Evolutionary conservation across 2,888 invertebrate species (phyloP), one percentile per base, ranked within the genome.

Genomic region (Agriopis marginaria): DNA sequence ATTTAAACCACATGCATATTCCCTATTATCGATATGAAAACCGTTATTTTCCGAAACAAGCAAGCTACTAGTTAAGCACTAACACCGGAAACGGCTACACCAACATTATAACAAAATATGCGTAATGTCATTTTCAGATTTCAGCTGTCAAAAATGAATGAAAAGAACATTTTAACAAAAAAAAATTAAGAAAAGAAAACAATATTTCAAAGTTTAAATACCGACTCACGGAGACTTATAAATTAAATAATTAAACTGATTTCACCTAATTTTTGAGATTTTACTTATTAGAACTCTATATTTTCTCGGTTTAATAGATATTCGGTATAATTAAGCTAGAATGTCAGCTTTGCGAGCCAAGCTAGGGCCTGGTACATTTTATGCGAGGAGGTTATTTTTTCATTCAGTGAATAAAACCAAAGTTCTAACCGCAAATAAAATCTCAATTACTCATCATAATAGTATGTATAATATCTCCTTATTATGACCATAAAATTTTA

Each of bases 261-360:
- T 7, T 3, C 10, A 42, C 42, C 40, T 1, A 32, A 42, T 58
- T 45, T 45, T 17, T 17, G 12, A 12, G 17, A 17, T 12, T 58
- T 7, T 44, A 44, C 58, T 3, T 44, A 44, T 11, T 23, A 23
- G 7, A 58, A 45, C 3, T 12, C 23, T 58, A 32, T 45, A 23
- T 58, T 23, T 44, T 23, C 0, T 32, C 14, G 1, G 14, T 12
- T 40, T 6, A n/a, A n/a, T 55, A n/a, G 40, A n/a, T n/a, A n/a
- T n/a, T n/a, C n/a, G n/a, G n/a, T n/a, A n/a, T 55, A 42, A 40
- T 40, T 12, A 50, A 50, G n/a, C 11, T 44, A 70, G 4, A 75
- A 92, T 92, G 92, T 90, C 88, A 63, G 87, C 91, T 64, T 77
- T 91, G 71, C 84, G 92, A 72, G 82, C 83, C 12, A 87, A 83